phyloP scores from a whole-genome alignment of 2,888 invertebrate species.

The Drosophila incognita region DNA sequence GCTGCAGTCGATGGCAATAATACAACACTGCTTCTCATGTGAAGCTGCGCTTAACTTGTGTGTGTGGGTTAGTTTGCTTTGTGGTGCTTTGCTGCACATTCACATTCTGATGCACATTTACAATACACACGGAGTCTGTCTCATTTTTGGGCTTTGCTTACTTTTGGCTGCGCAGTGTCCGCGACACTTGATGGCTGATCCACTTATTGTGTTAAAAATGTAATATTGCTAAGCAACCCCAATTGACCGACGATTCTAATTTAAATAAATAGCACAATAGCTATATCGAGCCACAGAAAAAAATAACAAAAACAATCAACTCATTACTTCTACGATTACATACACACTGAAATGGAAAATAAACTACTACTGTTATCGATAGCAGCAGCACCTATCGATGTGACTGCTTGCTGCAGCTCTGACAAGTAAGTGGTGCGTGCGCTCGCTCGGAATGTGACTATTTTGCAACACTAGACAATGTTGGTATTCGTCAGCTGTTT shows the following conservation, averaged over 20 bases:
- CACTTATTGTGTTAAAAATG: constrained; percentile 22
- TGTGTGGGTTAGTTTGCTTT: constrained; percentile 39
- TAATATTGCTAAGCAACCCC: constrained; percentile 13
- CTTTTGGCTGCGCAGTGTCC: constrained; percentile 35
- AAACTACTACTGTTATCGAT: constrained; percentile 42
- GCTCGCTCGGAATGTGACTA: background rate
- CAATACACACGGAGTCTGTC: constrained; percentile 24
- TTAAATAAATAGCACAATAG: constrained; percentile 31
- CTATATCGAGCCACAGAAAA: constrained; percentile 27
- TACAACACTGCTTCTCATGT: constrained; percentile 24
- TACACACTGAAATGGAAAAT: constrained; percentile 52
- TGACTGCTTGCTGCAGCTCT: constrained; percentile 4
- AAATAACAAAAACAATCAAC: constrained; percentile 61
- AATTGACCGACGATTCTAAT: constrained; percentile 3
- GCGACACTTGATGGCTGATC: constrained; percentile 22
- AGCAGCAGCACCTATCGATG: constrained; percentile 25
- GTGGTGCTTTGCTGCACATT: constrained; percentile 19
- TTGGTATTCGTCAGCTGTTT: constrained; percentile 35
- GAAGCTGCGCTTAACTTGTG: constrained; percentile 44
- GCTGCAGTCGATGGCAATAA: constrained; percentile 15
- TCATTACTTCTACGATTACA: constrained; percentile 56
- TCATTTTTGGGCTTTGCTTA: constrained; percentile 43
- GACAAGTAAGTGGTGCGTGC: background rate
- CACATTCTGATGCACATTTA: constrained; percentile 21
- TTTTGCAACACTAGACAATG: constrained; percentile 22